These are phyloP conservation scores for Oreonectes daqikongensis DNA, from an alignment of 2,797 vertebrate genomes.

Conservation along the genomic window DNA sequence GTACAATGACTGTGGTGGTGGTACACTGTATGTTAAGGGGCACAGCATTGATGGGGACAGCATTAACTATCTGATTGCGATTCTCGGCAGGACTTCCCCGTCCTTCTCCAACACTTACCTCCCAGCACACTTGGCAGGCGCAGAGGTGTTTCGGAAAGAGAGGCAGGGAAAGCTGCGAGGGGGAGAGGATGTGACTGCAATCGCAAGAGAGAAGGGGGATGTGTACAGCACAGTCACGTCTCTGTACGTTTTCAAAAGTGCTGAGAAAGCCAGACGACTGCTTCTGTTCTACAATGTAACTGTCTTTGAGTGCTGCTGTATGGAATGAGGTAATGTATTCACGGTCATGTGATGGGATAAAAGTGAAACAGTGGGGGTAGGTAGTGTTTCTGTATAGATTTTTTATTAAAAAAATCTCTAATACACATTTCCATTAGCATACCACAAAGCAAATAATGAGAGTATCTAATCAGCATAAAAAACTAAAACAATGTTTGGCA, in stretches of 20 bases:
- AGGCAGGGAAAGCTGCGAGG: constrained; percentile 56
- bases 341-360: too few relatives aligned
- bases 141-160: constrained; percentile 64
- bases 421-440: too few relatives aligned
- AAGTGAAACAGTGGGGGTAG: too few relatives aligned
- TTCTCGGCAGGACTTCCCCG: constrained; percentile 73
- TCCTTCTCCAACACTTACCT: constrained; percentile 72
- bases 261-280: constrained; percentile 54
- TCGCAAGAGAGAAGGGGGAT: constrained; percentile 69
- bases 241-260: constrained; percentile 57
- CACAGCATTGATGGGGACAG: constrained; percentile 53
- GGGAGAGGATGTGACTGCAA: constrained; percentile 76
- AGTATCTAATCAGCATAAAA: too few relatives aligned
- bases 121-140: constrained; percentile 74
- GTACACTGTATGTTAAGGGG: constrained; percentile 2
- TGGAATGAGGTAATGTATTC: not conserved
- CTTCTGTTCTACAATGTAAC: constrained; percentile 21
- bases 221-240: constrained; percentile 67
- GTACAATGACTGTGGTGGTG: not conserved
- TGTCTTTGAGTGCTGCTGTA: constrained; percentile 42
- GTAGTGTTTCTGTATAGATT: too few relatives aligned
- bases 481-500: too few relatives aligned
- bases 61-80: constrained; percentile 72
- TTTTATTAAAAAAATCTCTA: too few relatives aligned
- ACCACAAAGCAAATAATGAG: too few relatives aligned